Base-by-base conservation (phyloP, 2,797 vertebrate genomes). In the Uromys caudimaculatus region DNA sequence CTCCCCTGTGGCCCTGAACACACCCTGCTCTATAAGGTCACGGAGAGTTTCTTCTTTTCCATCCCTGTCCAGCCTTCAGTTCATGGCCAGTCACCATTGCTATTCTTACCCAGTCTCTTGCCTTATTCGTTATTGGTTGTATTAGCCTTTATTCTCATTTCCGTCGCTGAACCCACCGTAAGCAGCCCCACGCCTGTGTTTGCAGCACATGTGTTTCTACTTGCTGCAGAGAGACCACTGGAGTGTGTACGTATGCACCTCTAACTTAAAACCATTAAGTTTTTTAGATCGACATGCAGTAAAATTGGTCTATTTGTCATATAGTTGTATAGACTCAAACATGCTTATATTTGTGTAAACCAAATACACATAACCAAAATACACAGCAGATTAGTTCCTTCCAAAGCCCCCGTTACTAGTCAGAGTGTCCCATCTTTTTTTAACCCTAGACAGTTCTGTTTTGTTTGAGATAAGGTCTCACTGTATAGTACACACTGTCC, bases 231-330 rank as follows among this genome's bases (percentile, higher is more conserved):
- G 77, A 38, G 84, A 27, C 76, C 17, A 16, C 76, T 82, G 75
- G 38, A 29, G 67, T 87, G 67, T 87, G 50, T 38, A 3, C 38
- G 50, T 87, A 3, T 86, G 27, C 23, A 64, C 58, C 64, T 62
- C 19, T n/a, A 88, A 47, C 64, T 60, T 23, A 77, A 89, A 47
- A 41, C 38, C 14, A 13, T 16, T 9, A 27, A 38, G 9, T 58
- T 89, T 93, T 90, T 78, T 84, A 78, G 52, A 54, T 93, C 71
- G 82, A 84, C 19, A 50, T 84, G 82, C 4, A 75, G 9, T 92
- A 81, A 95, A 89, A 81, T 47, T 94, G 69, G 3, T 32, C 86
- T n/a, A 56, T 91, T 73, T 76, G 44, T 76, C 85, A 21, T 96
- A 7, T 38, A 85, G 67, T 64, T 93, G 35, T 93, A 2, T 89